Base-by-base conservation (phyloP, 2,113 vertebrate genomes). In the Calypte anna region DNA sequence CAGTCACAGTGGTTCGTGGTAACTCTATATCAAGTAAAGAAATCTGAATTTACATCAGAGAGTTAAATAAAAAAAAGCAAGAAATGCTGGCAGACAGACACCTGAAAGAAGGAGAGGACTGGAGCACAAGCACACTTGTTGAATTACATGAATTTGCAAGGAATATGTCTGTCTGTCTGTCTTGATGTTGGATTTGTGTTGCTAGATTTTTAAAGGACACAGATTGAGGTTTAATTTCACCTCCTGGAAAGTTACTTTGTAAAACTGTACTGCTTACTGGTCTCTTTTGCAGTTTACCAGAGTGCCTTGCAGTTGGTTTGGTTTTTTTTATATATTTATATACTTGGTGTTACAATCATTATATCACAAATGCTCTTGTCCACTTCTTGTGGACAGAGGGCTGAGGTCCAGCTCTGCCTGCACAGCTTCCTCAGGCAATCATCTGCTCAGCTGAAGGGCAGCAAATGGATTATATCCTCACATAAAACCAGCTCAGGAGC, bases 351-450 rank as follows among this genome's bases (percentile, higher is more conserved):
- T 28, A 31, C 4, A 13, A 30, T 24, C 5, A 6, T 38, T 63
- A 28, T 5, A 7, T 36, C 36, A 55, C 20, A 63, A 13, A 50
- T 36, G 17, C 28, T 46, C 31, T 24, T 58, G 1, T 25, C 36
- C 14, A 25, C 12, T 0, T 24, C 4, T 3, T 20, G 28, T 24
- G 51, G 23, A 2, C 3, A 19, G 31, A 50, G 20, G 11, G 11
- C 12, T 75, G 55, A 44, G 33, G 48, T 62, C 61, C 22, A 38
- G 44, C 21, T 44, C 20, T 74, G 51, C 66, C 76, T 66, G 67
- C 30, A 8, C 53, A 36, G 25, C 72, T 51, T 63, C 1, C 2
- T 25, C 54, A 17, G n/a, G 54, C 38, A 12, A 22, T 48, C 61
- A 7, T 14, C 73, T 46, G 36, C 66, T 58, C n/a, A 14, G 3